These are phyloP conservation scores for Noctua janthina DNA, from an alignment of 2,888 invertebrate genomes.

Conservation along the genomic window DNA sequence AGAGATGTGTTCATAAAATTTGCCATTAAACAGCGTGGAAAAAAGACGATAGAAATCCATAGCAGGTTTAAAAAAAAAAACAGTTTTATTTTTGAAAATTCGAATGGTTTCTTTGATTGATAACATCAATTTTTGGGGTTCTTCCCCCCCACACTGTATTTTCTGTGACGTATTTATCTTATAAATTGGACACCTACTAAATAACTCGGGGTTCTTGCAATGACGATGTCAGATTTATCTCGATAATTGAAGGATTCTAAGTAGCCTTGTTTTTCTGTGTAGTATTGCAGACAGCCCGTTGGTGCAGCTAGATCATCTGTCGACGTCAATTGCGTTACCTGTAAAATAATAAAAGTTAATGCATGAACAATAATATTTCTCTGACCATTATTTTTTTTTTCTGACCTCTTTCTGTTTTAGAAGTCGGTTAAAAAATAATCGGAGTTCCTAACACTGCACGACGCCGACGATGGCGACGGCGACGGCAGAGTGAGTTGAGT, in stretches of 20 bases:
- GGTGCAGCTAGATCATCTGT: slow-evolving; percentile 86
- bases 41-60: background rate
- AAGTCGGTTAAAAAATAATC: background rate
- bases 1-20: background rate
- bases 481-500: background rate
- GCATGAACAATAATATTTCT: background rate
- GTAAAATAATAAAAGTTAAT: slow-evolving; percentile 1
- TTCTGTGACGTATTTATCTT: background rate
- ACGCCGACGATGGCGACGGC: too few species aligned
- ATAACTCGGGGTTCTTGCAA: slow-evolving; percentile 90
- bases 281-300: slow-evolving; percentile 92
- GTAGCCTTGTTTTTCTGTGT: slow-evolving; percentile 89
- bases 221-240: slow-evolving; percentile 89
- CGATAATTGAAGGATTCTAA: slow-evolving; percentile 94
- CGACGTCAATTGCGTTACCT: slow-evolving; percentile 85
- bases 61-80: background rate
- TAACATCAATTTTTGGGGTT: background rate
- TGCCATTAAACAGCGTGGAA: background rate
- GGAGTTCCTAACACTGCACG: background rate
- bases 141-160: background rate
- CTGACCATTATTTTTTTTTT: too few species aligned
- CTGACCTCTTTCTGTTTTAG: background rate
- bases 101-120: background rate
- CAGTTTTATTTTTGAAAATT: background rate
- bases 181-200: slow-evolving; percentile 85